phyloP scores from a whole-genome alignment of 2,797 vertebrate species.

The Siniperca obscura region DNA sequence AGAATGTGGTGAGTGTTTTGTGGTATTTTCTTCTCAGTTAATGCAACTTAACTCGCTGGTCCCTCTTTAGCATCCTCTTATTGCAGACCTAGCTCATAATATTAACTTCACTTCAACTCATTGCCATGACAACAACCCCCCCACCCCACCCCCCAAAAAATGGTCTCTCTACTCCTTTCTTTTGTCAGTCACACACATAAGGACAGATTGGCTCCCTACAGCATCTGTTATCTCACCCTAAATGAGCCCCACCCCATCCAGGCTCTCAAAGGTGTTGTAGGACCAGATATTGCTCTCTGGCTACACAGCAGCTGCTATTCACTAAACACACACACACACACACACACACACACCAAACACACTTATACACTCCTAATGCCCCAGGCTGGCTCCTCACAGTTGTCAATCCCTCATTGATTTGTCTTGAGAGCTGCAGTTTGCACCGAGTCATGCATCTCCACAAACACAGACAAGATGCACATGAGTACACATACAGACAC shows the following conservation, averaged over 20 bases:
- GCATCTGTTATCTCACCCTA: slow-evolving; percentile 54
- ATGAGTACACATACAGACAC: slow-evolving; percentile 19
- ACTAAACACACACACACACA: not conserved
- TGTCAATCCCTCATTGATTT: slow-evolving; percentile 64
- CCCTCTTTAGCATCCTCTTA: slow-evolving; percentile 7
- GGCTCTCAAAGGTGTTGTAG: slow-evolving; percentile 45
- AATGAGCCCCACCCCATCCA: slow-evolving; percentile 65
- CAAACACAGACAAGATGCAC: slow-evolving; percentile 26
- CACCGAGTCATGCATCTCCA: slow-evolving; percentile 18
- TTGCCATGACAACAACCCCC: slow-evolving; percentile 55
- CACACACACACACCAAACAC: slow-evolving; percentile 21
- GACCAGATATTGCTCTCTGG: slow-evolving; percentile 38
- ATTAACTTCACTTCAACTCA: slow-evolving; percentile 48
- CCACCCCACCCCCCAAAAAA: not conserved
- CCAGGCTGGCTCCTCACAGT: slow-evolving; percentile 46
- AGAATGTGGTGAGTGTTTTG: not conserved
- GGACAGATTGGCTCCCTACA: slow-evolving; percentile 45
- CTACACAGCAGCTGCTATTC: slow-evolving; percentile 13
- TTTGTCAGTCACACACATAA: slow-evolving; percentile 34
- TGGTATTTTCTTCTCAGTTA: not conserved
- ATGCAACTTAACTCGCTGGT: slow-evolving; percentile 4
- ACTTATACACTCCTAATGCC: slow-evolving; percentile 23
- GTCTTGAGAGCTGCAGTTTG: slow-evolving; percentile 46
- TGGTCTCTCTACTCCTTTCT: slow-evolving; percentile 8
- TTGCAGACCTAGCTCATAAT: slow-evolving; percentile 16